A percentile compares a stretch with the other conserved stretches of the same genome.
phyloP scores from a whole-genome alignment of 2,797 vertebrate species.

The Fistularia commersonii region DNA sequence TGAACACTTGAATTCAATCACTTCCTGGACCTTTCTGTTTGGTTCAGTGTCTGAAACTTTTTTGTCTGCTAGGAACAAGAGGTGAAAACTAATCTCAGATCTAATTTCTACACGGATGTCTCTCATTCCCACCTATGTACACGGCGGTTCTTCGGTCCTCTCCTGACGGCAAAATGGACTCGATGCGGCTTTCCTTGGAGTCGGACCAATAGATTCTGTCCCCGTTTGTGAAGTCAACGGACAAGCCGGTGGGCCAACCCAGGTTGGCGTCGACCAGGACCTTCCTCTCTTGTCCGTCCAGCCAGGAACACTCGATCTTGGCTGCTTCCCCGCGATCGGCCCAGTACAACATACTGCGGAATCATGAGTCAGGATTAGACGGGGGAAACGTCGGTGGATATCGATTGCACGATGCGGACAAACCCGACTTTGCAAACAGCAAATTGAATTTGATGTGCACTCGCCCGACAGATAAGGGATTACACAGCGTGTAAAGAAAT shows the following conservation, averaged over 20 bases:
- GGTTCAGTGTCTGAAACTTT: too few relatives aligned
- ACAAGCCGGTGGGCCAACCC: conserved; percentile 89
- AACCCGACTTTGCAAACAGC: too few relatives aligned
- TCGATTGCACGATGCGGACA: too few relatives aligned
- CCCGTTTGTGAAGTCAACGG: conserved; percentile 86
- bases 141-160: conserved; percentile 77
- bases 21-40: not conserved
- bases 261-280: conserved; percentile 76
- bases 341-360: conserved; percentile 84
- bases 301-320: conserved; percentile 89
- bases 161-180: conserved; percentile 85
- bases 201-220: conserved; percentile 93
- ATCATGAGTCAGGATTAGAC: not conserved
- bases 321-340: conserved; percentile 83
- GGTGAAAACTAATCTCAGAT: too few relatives aligned
- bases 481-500: too few relatives aligned
- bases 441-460: too few relatives aligned
- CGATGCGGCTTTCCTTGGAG: conserved; percentile 86
- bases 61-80: too few relatives aligned
- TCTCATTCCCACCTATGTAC: conserved; percentile 71
- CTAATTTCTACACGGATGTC: not conserved
- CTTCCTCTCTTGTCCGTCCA: conserved; percentile 85
- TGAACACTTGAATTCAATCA: not conserved
- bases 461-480: too few relatives aligned
- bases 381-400: too few relatives aligned